Evolutionary conservation across 2,797 vertebrate species (phyloP).

Genomic region (Argentina silus): DNA sequence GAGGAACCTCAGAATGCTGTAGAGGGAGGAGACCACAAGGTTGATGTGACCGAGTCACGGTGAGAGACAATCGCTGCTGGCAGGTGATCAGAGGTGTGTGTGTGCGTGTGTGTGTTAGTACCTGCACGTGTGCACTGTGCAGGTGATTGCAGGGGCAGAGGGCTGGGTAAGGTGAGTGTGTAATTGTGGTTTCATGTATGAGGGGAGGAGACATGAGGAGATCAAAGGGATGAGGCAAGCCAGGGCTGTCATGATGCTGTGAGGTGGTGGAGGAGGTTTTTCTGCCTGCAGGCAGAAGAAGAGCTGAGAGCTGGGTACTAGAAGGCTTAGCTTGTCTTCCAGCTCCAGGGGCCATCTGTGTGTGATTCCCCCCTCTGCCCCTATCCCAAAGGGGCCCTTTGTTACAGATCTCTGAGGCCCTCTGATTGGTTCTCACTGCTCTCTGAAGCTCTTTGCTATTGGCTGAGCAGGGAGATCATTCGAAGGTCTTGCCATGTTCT

Average conservation of each 20-base stretch:
- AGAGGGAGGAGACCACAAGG: conserved; percentile 16
- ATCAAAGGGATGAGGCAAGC: conserved; percentile 1
- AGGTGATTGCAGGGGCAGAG: conserved; percentile 18
- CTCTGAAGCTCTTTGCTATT: background rate
- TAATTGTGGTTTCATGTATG: conserved; percentile 8
- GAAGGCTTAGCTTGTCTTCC: background rate
- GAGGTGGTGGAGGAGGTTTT: background rate
- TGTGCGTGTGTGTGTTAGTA: no score
- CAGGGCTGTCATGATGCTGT: background rate
- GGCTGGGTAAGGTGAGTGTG: conserved; percentile 10
- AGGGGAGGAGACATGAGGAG: conserved; percentile 9
- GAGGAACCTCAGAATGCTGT: background rate
- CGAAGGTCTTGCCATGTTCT: background rate
- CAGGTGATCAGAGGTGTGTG: no score
- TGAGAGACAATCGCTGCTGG: conserved; percentile 9
- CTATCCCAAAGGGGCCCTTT: background rate
- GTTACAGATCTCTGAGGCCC: background rate
- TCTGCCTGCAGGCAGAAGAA: conserved; percentile 8
- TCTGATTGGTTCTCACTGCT: no score
- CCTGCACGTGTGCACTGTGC: background rate
- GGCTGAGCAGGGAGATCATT: background rate
- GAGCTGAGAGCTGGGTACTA: conserved; percentile 16
- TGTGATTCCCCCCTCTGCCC: background rate
- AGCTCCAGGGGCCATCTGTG: background rate
- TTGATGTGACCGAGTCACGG: conserved; percentile 1